Percentiles rank a stretch among this genome's conserved stretches.
phyloP scores from a whole-genome alignment of 2,113 vertebrate species.

The Sardina pilchardus region DNA sequence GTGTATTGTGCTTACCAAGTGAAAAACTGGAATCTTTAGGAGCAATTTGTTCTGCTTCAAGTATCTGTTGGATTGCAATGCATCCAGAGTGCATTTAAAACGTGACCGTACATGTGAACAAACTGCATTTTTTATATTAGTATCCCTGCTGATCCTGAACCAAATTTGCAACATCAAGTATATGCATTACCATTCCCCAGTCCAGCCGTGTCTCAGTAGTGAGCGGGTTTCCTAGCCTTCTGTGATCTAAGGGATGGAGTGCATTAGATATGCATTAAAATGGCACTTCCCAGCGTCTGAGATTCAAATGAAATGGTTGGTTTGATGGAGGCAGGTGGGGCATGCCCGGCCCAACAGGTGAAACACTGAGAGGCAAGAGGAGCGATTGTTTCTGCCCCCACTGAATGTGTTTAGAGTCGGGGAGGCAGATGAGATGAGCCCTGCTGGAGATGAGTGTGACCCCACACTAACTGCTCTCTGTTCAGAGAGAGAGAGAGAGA shows the following conservation, averaged over 20 bases:
- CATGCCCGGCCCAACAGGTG: not conserved
- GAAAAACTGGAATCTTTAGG: not conserved
- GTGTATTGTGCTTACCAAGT: not conserved
- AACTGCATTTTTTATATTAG: not conserved
- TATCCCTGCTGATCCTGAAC: not conserved
- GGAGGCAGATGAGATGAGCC: not conserved
- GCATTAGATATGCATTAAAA: slow-evolving; percentile 16
- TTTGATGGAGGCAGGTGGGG: not conserved
- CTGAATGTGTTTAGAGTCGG: not conserved
- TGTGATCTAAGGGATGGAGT: not conserved
- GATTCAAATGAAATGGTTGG: not conserved
- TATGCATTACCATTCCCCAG: not conserved
- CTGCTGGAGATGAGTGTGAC: slow-evolving; percentile 1
- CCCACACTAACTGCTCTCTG: not conserved
- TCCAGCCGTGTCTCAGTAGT: not conserved
- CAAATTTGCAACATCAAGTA: not conserved
- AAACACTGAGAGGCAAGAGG: not conserved
- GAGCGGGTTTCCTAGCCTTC: not conserved
- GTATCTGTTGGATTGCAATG: not conserved
- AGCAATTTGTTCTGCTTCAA: not conserved
- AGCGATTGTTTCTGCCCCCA: not conserved
- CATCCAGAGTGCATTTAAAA: not conserved
- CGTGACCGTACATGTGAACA: not conserved
- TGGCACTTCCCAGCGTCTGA: not conserved
- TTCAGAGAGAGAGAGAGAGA: not conserved